phyloP scores from a whole-genome alignment of 2,888 invertebrate species.

The Trachelus iudaicus region DNA sequence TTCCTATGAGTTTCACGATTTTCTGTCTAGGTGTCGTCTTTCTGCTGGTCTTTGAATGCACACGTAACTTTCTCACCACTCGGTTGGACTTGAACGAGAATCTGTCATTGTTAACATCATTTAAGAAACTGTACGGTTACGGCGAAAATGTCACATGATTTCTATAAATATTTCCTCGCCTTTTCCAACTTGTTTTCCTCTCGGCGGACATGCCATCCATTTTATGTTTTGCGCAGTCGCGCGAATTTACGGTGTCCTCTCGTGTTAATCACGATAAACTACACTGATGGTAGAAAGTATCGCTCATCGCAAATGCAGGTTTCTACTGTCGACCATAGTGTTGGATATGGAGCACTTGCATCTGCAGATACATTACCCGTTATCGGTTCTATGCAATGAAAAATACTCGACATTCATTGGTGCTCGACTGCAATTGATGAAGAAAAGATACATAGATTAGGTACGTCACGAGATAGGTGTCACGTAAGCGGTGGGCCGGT shows the following conservation, averaged over 20 bases:
- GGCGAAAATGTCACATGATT: neutral
- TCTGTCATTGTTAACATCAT: neutral
- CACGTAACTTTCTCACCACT: neutral
- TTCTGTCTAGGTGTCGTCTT: slow-evolving; percentile 19
- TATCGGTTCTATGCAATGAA: neutral
- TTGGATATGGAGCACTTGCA: neutral
- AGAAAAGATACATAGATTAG: no score
- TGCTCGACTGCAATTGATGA: no score
- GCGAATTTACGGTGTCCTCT: neutral
- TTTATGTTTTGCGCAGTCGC: neutral
- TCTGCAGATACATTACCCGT: neutral
- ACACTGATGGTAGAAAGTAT: neutral
- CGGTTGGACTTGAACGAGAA: neutral
- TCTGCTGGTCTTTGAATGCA: slow-evolving; percentile 9
- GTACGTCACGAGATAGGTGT: no score
- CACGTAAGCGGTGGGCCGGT: no score
- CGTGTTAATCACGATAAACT: neutral
- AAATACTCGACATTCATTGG: no score
- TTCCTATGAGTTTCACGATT: slow-evolving; percentile 10
- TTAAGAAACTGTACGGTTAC: neutral
- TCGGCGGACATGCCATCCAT: slow-evolving; percentile 12
- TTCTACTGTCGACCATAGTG: neutral
- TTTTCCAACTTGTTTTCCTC: slow-evolving; percentile 26
- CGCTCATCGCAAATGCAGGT: neutral
- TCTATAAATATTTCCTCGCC: slow-evolving; percentile 24